Evolutionary conservation across 1,140 invertebrate genomes (phyloP), one percentile per base, ranked within the genome.

Genomic region (Heliconius hewitsoni): DNA sequence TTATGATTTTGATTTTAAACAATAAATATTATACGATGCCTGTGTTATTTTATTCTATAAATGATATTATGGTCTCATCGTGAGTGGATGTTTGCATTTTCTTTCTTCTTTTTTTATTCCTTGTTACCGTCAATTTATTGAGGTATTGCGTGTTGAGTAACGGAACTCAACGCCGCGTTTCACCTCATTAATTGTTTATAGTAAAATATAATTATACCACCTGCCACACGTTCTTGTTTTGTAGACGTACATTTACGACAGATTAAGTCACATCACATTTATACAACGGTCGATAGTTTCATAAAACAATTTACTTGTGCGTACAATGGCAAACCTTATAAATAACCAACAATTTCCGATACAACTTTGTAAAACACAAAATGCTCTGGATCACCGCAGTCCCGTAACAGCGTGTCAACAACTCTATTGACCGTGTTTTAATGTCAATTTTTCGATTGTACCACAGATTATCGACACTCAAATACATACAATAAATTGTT

Each of bases 401-500:
- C 60, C 27, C 13, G 13, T 66, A 66, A 66, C 11, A 66, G n/a
- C 60, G 60, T 30, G 60, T 72, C 71, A 77, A 77, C 76, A 72
- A 34, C 76, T 18, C 37, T 60, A 76, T 75, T 52, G 57, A 34
- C 70, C 37, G 55, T 37, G 34, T 27, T 55, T 80, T n/a, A 55
- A 55, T 77, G 66, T 55, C 66, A 77, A 71, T 77, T 37, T 77
- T 77, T 50, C 42, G 76, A 72, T 77, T 50, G 39, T 52, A 52
- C 39, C 46, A 77, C 70, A 77, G 46, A 77, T 77, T 72, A 77
- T 70, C 60, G 74, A 39, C 76, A 16, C 70, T 77, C 42, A 39
- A 23, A 42, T 71, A 70, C 30, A 73, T 71, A 30, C 39, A 37
- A 66, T 80, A 80, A 80, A 80, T 80, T 80, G 71, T 76, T 23